Evolutionary conservation across 2,888 invertebrate genomes (phyloP).

Genomic region (Steinernema scapterisci): DNA sequence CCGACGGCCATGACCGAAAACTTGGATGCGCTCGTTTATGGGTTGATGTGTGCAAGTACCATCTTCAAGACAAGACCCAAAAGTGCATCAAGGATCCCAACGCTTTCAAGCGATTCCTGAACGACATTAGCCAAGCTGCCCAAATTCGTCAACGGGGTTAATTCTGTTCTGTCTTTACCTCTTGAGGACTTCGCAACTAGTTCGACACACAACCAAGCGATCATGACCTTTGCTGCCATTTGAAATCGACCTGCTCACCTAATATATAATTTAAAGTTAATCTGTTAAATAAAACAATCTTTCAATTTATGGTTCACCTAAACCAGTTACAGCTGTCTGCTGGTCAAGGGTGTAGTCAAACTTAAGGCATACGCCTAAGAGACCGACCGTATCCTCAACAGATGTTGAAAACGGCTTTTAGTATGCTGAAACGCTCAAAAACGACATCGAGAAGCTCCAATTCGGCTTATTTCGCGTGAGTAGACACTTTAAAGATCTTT

Average conservation of each 20-base stretch:
- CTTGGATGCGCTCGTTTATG: slow-evolving; percentile 66
- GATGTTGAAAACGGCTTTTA: no score
- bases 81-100: slow-evolving; percentile 67
- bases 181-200: neutral
- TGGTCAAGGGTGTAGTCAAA: no score
- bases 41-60: slow-evolving; percentile 67
- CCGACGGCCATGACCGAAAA: slow-evolving; percentile 63
- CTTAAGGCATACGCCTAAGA: no score
- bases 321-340: no score
- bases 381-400: no score
- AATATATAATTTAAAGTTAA: slow-evolving; percentile 26
- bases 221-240: slow-evolving; percentile 26
- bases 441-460: no score
- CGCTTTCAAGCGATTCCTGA: slow-evolving; percentile 67
- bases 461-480: no score
- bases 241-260: slow-evolving; percentile 30
- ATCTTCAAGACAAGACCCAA: slow-evolving; percentile 59
- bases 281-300: slow-evolving; percentile 7
- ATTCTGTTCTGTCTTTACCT: neutral
- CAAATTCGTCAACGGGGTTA: slow-evolving; percentile 59
- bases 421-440: no score
- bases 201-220: slow-evolving; percentile 13
- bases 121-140: slow-evolving; percentile 66
- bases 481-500: no score
- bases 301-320: no score